phyloP scores from a whole-genome alignment of 2,888 invertebrate species.

The Sthenelais limicola region DNA sequence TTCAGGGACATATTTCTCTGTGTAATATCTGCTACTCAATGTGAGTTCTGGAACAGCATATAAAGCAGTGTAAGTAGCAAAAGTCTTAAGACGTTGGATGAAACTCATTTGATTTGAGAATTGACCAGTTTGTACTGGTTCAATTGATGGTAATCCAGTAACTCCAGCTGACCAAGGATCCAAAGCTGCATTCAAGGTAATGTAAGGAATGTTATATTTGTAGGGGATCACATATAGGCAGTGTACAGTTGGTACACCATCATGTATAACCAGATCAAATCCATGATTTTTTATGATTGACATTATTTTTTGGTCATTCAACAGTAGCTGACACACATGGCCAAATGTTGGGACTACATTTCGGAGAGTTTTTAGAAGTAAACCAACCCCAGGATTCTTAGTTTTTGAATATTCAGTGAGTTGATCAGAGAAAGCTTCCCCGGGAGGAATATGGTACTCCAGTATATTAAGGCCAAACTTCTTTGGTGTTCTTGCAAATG shows the following conservation, averaged over 20 bases:
- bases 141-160: background rate
- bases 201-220: slow-evolving; percentile 22
- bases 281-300: background rate
- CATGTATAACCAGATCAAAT: slow-evolving; percentile 16
- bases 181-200: background rate
- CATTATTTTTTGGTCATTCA: background rate
- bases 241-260: background rate
- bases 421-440: background rate
- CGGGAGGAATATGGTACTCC: background rate
- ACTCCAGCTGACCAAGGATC: slow-evolving; percentile 10
- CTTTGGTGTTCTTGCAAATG: background rate
- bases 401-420: too few species aligned
- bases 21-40: background rate
- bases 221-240: slow-evolving; percentile 24
- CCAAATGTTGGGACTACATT: background rate
- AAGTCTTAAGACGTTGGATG: background rate
- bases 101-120: background rate
- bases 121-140: background rate
- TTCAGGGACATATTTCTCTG: slow-evolving; percentile 8
- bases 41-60: background rate
- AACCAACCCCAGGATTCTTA: too few species aligned
- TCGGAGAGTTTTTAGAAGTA: background rate
- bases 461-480: background rate
- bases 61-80: background rate
- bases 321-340: background rate